Conservation (phyloP, 2,888 invertebrate genomes). For the Oithona nana region DNA sequence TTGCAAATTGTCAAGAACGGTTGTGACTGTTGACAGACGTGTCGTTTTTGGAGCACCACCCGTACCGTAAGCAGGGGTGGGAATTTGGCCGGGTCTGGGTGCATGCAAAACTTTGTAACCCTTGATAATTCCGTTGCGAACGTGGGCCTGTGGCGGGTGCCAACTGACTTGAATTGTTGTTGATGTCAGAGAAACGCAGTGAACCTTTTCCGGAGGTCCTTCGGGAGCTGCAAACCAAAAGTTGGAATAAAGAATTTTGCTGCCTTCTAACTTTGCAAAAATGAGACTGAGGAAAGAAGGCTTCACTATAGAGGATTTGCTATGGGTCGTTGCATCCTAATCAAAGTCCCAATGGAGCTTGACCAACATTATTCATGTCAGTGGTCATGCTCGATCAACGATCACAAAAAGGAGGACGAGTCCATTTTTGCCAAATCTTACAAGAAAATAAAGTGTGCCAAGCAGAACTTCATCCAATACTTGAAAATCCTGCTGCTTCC, state of each 20-base stretch:
- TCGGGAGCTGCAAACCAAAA: conserved; percentile 49
- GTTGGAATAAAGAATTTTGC: too few species aligned
- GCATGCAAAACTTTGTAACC: conserved; percentile 47
- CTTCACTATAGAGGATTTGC: too few species aligned
- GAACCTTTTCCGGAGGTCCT: conserved; percentile 30
- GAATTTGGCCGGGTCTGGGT: conserved; percentile 39
- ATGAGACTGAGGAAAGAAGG: too few species aligned
- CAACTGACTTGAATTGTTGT: conserved; percentile 30
- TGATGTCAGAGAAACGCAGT: conserved; percentile 28
- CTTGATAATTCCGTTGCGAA: conserved; percentile 43
- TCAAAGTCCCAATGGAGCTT: too few species aligned
- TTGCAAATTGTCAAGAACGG: conserved; percentile 47
- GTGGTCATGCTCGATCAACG: too few species aligned
- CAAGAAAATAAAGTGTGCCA: too few species aligned
- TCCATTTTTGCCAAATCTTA: too few species aligned
- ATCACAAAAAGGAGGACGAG: too few species aligned
- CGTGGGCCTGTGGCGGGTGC: conserved; percentile 29
- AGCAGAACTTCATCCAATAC: too few species aligned
- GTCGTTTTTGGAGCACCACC: conserved; percentile 18
- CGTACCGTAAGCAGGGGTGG: conserved; percentile 24
- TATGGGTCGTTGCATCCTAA: too few species aligned
- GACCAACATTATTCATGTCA: too few species aligned
- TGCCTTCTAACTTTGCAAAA: too few species aligned
- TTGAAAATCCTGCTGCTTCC: not conserved
- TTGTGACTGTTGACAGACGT: conserved; percentile 40